phyloP scores from a whole-genome alignment of 2,888 invertebrate species.

The Epirrhoe tristata region DNA sequence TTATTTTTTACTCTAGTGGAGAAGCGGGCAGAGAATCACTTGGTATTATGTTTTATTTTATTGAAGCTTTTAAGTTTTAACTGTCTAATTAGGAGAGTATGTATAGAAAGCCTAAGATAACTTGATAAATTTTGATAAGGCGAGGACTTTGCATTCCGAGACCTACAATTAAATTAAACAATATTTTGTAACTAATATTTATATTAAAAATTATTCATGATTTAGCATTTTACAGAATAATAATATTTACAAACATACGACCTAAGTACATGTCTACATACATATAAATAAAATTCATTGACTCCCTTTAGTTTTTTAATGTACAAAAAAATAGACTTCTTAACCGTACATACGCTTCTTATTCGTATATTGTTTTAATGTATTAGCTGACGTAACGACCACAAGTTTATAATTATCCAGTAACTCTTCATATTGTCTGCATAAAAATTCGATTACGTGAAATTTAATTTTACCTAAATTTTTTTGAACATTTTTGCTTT shows the following conservation, averaged over 20 bases:
- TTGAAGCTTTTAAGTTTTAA: too few species aligned
- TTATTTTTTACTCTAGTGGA: too few species aligned
- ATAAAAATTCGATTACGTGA: not conserved
- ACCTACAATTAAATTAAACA: conserved; percentile 67
- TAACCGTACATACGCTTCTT: conserved; percentile 61
- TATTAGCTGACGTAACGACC: conserved; percentile 64
- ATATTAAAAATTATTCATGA: conserved; percentile 84
- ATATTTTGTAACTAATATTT: conserved; percentile 81
- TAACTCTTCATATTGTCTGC: not conserved
- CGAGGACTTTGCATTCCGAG: not conserved
- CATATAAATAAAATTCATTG: conserved; percentile 84
- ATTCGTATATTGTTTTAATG: conserved; percentile 56
- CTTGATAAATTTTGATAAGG: too few species aligned
- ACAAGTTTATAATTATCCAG: conserved; percentile 28
- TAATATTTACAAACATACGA: conserved; percentile 83
- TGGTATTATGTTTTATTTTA: too few species aligned
- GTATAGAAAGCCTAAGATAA: too few species aligned
- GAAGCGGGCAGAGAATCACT: too few species aligned
- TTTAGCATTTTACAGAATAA: conserved; percentile 84
- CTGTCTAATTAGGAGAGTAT: too few species aligned
- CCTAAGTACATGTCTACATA: conserved; percentile 81
- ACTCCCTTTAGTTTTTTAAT: conserved; percentile 79
- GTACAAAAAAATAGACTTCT: conserved; percentile 72
- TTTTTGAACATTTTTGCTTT: not conserved
- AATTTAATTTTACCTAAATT: not conserved